Evolutionary conservation across 2,888 invertebrate species (phyloP).

Genomic region (Dioctria rufipes): DNA sequence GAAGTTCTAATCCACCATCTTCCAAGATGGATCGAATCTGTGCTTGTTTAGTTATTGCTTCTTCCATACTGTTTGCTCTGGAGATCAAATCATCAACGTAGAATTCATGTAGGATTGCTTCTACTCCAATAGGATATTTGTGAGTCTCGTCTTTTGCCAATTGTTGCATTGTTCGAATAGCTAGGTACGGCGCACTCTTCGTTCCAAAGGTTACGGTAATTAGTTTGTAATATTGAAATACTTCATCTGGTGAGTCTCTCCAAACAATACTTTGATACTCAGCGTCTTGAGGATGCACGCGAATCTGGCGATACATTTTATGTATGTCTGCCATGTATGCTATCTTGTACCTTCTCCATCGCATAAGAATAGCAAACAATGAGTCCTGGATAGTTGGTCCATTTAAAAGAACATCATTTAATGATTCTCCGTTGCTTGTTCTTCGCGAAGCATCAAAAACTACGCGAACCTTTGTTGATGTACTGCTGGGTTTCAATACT

Average conservation of each 20-base stretch:
- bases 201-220: not conserved
- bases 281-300: not conserved
- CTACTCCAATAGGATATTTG: not conserved
- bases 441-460: not conserved
- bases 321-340: too few species aligned
- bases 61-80: not conserved
- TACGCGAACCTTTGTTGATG: too few species aligned
- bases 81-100: too few species aligned
- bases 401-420: not conserved
- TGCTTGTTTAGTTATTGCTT: not conserved
- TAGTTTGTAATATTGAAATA: too few species aligned
- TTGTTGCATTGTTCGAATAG: too few species aligned
- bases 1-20: not conserved
- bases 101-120: too few species aligned
- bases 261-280: not conserved
- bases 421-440: not conserved
- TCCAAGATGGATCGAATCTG: too few species aligned
- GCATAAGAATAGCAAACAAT: not conserved
- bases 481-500: too few species aligned
- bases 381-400: too few species aligned
- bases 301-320: not conserved
- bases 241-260: too few species aligned
- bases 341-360: not conserved
- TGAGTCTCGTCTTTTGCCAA: not conserved
- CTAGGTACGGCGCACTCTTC: too few species aligned